Conservation (phyloP, 2,113 vertebrate species). For the Tenebrosternarchus preto region DNA sequence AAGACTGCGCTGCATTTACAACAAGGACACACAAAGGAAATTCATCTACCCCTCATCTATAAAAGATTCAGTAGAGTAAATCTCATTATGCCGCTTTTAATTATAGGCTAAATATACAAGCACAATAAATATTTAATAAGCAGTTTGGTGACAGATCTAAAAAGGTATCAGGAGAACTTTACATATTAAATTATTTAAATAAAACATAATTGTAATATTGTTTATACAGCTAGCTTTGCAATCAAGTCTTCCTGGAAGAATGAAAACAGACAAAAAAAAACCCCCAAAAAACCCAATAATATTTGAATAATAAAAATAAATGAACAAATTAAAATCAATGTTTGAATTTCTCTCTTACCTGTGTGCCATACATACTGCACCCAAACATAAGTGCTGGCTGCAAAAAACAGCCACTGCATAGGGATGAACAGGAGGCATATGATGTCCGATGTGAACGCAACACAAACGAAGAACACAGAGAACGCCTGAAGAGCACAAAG, state of each 20-base stretch:
- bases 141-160: not conserved
- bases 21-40: not conserved
- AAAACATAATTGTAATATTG: too few species aligned
- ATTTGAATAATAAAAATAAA: too few species aligned
- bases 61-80: not conserved
- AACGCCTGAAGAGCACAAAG: conserved; percentile 80
- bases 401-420: conserved; percentile 96
- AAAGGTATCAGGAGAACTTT: not conserved
- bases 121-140: conserved; percentile 14
- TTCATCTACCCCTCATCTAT: not conserved
- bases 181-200: too few species aligned
- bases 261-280: not conserved
- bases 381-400: conserved; percentile 98
- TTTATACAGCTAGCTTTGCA: too few species aligned
- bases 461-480: conserved; percentile 98
- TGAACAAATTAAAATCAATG: fast-evolving
- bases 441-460: conserved; percentile 98
- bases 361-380: conserved; percentile 99
- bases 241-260: too few species aligned
- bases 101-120: conserved; percentile 8
- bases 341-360: conserved; percentile 72
- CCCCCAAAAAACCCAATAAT: not conserved
- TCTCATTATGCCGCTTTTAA: not conserved
- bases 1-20: not conserved
- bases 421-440: conserved; percentile 98